Conservation (phyloP, 2,113 vertebrate genomes). For the Fulmarus glacialis region DNA sequence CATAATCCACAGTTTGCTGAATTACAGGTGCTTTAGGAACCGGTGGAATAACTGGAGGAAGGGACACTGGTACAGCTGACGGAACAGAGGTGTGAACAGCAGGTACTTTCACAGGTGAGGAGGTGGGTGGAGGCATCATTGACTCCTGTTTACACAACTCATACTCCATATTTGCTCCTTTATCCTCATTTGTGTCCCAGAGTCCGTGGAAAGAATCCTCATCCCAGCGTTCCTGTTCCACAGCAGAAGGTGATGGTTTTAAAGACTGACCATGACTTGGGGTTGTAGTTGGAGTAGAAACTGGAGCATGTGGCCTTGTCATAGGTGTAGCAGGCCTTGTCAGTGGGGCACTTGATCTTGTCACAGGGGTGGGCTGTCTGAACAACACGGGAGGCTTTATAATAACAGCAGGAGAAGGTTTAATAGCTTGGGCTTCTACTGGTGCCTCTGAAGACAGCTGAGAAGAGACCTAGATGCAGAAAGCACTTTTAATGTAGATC, state of each 20-base stretch:
- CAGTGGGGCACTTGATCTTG: constrained; percentile 71
- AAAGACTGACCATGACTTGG: constrained; percentile 70
- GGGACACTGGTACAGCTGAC: constrained; percentile 55
- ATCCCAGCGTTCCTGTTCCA: constrained; percentile 82
- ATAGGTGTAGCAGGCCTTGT: constrained; percentile 71
- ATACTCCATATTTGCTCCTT: constrained; percentile 77
- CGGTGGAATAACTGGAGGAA: constrained; percentile 72
- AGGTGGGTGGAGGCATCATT: constrained; percentile 57
- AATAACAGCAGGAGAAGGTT: constrained; percentile 72
- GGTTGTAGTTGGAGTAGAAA: constrained; percentile 65
- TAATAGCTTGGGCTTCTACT: constrained; percentile 63
- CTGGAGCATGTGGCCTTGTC: constrained; percentile 70
- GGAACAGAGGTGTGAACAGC: constrained; percentile 64
- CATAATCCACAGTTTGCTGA: constrained; percentile 95
- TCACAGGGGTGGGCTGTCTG: constrained; percentile 75
- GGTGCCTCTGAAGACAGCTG: constrained; percentile 55
- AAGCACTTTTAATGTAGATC: constrained; percentile 53
- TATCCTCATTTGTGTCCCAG: constrained; percentile 85
- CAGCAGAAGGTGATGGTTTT: constrained; percentile 70
- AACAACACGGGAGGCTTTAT: constrained; percentile 79
- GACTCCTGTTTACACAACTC: constrained; percentile 63
- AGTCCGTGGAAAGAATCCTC: constrained; percentile 85
- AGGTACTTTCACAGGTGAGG: constrained; percentile 63
- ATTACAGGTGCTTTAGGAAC: constrained; percentile 80
- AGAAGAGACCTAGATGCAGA: constrained; percentile 65